These are phyloP conservation scores for Pteromalus puparum DNA, from an alignment of 1,140 invertebrate species.

Conservation along the genomic window DNA sequence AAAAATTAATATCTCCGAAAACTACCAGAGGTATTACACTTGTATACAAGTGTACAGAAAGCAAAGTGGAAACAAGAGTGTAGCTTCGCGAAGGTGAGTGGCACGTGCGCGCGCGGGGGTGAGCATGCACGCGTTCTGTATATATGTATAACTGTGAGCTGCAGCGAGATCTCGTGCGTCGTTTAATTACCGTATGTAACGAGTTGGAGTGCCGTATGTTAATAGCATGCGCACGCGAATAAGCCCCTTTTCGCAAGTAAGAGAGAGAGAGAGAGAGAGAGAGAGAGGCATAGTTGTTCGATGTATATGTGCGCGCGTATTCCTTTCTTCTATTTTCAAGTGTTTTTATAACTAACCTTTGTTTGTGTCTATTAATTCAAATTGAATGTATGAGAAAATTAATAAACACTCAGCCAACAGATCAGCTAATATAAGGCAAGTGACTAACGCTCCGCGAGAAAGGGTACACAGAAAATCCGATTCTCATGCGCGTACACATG, in stretches of 20 bases:
- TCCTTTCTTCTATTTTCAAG: not conserved
- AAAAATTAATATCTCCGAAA: constrained; percentile 21
- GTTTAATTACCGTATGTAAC: constrained; percentile 53
- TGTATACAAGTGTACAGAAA: not conserved
- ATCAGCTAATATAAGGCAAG: not conserved
- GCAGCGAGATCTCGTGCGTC: constrained; percentile 42
- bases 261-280: no score
- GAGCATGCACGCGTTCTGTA: constrained; percentile 7
- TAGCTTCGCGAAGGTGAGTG: constrained; percentile 7
- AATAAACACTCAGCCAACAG: not conserved
- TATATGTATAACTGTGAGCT: not conserved
- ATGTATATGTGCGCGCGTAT: not conserved
- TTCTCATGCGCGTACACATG: not conserved
- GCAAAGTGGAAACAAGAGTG: not conserved
- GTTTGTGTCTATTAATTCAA: not conserved
- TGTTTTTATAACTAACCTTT: not conserved
- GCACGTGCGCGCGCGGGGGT: not conserved
- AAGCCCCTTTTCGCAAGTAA: not conserved
- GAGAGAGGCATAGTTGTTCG: not conserved
- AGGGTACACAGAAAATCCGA: not conserved
- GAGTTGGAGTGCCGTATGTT: constrained; percentile 43
- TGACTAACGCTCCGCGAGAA: not conserved
- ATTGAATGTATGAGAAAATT: no score
- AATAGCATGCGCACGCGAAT: constrained; percentile 44
- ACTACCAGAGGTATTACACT: not conserved